Evolutionary conservation across 2,888 invertebrate genomes (phyloP).

Genomic region (Lepidochrysops patricia): DNA sequence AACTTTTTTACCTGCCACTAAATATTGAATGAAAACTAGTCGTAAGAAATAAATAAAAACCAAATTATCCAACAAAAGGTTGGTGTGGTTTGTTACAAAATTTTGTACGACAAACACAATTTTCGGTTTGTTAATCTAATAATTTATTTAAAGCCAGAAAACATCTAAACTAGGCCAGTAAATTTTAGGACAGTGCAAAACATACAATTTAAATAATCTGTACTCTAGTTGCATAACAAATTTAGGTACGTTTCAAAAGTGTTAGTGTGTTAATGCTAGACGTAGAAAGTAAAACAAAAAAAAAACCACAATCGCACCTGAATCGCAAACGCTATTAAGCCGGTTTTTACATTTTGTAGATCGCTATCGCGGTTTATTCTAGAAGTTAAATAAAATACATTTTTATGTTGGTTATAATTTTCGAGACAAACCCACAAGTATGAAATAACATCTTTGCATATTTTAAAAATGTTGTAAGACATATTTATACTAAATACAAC

Average conservation of each 20-base stretch:
- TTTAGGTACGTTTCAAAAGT: background rate
- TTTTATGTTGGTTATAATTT: background rate
- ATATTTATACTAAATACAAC: background rate
- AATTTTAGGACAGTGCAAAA: no score
- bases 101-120: no score
- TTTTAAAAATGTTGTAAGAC: background rate
- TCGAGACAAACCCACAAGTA: background rate
- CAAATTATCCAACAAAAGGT: no score
- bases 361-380: background rate
- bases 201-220: background rate
- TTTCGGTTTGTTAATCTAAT: no score
- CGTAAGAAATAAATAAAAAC: no score
- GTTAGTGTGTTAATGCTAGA: slow-evolving; percentile 3
- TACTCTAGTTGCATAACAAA: background rate
- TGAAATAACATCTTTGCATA: background rate
- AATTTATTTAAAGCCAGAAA: no score
- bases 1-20: background rate
- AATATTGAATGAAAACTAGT: background rate
- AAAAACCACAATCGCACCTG: background rate
- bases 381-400: background rate
- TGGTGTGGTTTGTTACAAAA: no score
- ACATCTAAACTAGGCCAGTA: no score
- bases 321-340: background rate
- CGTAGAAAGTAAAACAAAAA: slow-evolving; percentile 6
- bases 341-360: background rate